Evolutionary conservation across 2,797 vertebrate genomes (phyloP).

Genomic region (Myotis myotis): DNA sequence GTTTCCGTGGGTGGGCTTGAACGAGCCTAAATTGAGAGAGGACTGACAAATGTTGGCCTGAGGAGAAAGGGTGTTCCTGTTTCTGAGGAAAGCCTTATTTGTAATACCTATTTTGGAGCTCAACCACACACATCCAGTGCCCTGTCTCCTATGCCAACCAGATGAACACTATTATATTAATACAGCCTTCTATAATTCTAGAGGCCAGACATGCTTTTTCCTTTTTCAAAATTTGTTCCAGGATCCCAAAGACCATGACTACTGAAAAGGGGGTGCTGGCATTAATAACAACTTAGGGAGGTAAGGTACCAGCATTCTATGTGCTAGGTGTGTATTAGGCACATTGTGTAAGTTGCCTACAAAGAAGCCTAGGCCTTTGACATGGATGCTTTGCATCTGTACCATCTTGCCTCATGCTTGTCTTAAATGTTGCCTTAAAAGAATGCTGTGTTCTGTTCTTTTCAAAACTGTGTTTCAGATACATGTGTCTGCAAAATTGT

Average conservation of each 20-base stretch:
- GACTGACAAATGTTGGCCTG: neutral
- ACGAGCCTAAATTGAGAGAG: neutral
- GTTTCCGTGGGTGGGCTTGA: neutral
- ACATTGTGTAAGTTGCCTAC: conserved; percentile 21
- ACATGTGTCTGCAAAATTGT: conserved; percentile 22
- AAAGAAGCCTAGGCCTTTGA: conserved; percentile 51
- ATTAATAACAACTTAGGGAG: conserved; percentile 24
- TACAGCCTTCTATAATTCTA: neutral
- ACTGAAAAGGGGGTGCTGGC: neutral
- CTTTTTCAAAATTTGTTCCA: conserved; percentile 10
- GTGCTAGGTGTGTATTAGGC: neutral
- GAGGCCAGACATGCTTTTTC: conserved; percentile 22
- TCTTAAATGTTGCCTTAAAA: conserved; percentile 49
- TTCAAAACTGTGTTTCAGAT: conserved; percentile 53
- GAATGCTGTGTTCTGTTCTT: conserved; percentile 34
- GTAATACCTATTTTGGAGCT: neutral
- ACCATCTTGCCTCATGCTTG: conserved; percentile 10
- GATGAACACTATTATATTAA: neutral
- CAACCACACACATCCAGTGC: neutral
- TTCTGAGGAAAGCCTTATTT: conserved; percentile 6
- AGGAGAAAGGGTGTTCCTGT: neutral
- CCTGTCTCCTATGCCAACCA: neutral
- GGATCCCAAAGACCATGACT: neutral
- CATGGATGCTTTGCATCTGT: neutral
- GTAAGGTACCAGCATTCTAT: neutral